Base-by-base conservation (phyloP, 2,888 invertebrate species). In the Lycia hirtaria region DNA sequence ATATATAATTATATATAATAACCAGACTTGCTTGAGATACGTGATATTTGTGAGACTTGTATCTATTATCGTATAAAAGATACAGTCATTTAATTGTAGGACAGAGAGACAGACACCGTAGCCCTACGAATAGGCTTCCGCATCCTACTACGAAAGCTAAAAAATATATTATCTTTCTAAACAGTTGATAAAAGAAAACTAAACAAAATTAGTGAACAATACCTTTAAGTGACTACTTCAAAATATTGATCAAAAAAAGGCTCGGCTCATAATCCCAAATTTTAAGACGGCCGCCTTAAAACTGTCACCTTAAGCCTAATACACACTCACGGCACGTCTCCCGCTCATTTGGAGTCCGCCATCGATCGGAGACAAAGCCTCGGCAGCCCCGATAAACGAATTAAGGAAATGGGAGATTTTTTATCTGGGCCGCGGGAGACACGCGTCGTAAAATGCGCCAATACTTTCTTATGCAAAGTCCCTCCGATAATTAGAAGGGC, bases 331-430 rank as follows among this genome's bases (percentile, higher is more conserved):
- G 85, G 87, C 91, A 89, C 90, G 90, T 90, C 76, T 76, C 76
- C 68, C 86, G 83, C 89, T 91, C 90, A 91, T 91, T 91, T 89
- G 86, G 81, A 84, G 83, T 84, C 86, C 80, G 81, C 82, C 89
- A 92, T 91, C 91, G 91, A 92, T 92, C 91, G 90, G 82, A 90
- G 90, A 91, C 91, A 92, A 91, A 90, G 91, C 88, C 88, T 84
- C 83, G 81, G 76, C 84, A 83, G 82, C 83, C 87, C 88, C 91
- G 91, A 92, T 92, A 92, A 92, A 92, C 91, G 91, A 92, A 92
- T 92, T 92, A 92, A 91, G 91, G 91, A 91, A 91, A 91, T 90
- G 89, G 91, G 90, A 91, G 91, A 92, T 92, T 92, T 92, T 92
- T 92, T 92, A 91, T 91, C 91, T 89, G 88, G 87, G 85, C 83